A percentile compares a stretch with the other conserved stretches of the same genome.
These are phyloP conservation scores for Betta splendens DNA, from an alignment of 2,797 vertebrate genomes.

Conservation along the genomic window DNA sequence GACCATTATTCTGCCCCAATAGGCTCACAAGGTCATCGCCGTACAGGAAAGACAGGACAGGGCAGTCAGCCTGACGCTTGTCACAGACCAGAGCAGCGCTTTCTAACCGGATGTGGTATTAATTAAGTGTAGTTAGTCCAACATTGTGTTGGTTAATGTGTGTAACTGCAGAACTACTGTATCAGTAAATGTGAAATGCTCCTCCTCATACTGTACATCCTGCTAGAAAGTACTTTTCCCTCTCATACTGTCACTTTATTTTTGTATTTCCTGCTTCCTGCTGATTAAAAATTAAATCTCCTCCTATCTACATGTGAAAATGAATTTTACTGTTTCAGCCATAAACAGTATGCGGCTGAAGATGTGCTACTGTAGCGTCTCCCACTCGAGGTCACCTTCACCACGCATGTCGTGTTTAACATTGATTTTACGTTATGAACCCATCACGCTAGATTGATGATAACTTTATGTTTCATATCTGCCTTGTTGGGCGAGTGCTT, in stretches of 20 bases:
- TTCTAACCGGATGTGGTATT: conserved; percentile 1
- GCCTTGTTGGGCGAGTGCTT: no score
- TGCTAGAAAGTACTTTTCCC: neutral
- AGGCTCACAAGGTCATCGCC: conserved; percentile 76
- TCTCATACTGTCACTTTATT: neutral
- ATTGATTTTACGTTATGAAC: neutral
- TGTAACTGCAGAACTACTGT: neutral
- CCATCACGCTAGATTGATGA: neutral
- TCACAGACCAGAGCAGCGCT: conserved; percentile 19
- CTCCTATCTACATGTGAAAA: conserved; percentile 4
- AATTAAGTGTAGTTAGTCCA: neutral
- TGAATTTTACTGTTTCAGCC: neutral
- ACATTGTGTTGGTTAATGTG: neutral
- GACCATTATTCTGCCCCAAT: conserved; percentile 75
- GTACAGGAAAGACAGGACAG: conserved; percentile 34
- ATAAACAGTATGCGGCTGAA: neutral
- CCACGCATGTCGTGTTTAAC: neutral
- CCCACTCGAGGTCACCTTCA: conserved; percentile 47
- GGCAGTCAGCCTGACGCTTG: conserved; percentile 19
- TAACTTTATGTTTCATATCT: no score
- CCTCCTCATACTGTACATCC: neutral
- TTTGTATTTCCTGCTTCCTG: neutral
- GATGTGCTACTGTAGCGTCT: conserved; percentile 18
- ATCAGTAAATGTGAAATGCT: neutral
- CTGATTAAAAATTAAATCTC: conserved; percentile 2